Evolutionary conservation across 2,797 vertebrate species (phyloP).

Genomic region (Schizopygopsis malacanthus): DNA sequence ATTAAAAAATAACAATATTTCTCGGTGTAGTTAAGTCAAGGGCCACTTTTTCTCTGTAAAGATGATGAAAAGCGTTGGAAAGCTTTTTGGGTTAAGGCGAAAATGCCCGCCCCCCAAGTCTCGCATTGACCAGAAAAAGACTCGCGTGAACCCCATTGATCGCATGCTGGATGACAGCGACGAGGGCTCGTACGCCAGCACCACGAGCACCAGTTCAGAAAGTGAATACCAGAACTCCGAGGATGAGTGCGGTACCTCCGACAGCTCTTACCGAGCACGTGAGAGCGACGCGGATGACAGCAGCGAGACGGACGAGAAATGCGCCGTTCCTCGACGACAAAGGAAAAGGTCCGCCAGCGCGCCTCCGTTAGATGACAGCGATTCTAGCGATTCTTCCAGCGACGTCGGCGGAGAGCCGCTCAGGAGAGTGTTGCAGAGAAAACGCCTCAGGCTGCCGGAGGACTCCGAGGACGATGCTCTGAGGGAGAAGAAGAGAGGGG

Average conservation of each 20-base stretch:
- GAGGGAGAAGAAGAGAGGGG: conserved; percentile 44
- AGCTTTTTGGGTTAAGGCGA: conserved; percentile 43
- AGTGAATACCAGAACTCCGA: conserved; percentile 56
- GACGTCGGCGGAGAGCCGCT: conserved; percentile 55
- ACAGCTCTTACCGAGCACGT: conserved; percentile 46
- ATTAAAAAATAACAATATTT: background rate
- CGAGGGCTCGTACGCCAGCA: conserved; percentile 57
- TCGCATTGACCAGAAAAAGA: conserved; percentile 48
- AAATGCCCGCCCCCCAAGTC: conserved; percentile 41
- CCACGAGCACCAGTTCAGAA: conserved; percentile 52
- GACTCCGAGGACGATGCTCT: conserved; percentile 57
- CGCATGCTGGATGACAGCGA: conserved; percentile 61
- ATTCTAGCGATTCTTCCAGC: conserved; percentile 52
- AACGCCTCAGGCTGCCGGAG: conserved; percentile 50
- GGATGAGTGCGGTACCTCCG: conserved; percentile 38
- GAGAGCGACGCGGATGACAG: conserved; percentile 32
- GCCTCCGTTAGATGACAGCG: conserved; percentile 26
- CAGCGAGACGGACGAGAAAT: conserved; percentile 44
- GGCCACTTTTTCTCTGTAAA: background rate
- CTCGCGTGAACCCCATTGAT: conserved; percentile 51
- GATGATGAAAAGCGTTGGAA: conserved; percentile 52
- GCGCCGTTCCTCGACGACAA: conserved; percentile 10
- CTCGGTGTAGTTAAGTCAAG: background rate
- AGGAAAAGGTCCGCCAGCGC: conserved; percentile 37
- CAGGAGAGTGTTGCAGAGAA: conserved; percentile 50